Evolutionary conservation across 2,113 vertebrate genomes (phyloP).

Genomic region (Athene noctua): DNA sequence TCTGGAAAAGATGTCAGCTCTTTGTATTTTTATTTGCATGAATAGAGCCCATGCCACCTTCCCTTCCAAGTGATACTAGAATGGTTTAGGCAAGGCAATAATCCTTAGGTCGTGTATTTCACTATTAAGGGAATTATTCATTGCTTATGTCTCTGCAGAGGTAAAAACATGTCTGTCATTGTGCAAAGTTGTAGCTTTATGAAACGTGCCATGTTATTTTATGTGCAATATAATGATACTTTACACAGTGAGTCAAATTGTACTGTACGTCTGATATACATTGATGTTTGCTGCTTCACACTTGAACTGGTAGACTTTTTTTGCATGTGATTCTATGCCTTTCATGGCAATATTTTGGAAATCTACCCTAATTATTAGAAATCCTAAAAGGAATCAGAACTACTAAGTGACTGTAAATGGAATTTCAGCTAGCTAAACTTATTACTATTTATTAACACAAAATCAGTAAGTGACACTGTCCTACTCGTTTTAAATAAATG

Average conservation of each 20-base stretch:
- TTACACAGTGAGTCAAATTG: background rate
- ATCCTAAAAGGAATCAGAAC: background rate
- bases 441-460: background rate
- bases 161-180: background rate
- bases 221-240: background rate
- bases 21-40: background rate
- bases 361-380: background rate
- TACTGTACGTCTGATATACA: background rate
- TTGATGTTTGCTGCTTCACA: background rate
- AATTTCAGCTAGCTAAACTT: background rate
- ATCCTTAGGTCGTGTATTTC: background rate
- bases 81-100: background rate
- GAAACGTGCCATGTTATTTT: conserved; percentile 19
- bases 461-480: background rate
- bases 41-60: background rate
- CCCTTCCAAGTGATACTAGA: background rate
- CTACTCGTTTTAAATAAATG: background rate
- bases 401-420: background rate
- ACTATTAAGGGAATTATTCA: background rate
- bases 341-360: background rate
- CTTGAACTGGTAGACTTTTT: background rate
- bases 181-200: background rate
- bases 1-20: background rate
- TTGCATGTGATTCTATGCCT: background rate
- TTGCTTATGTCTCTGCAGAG: background rate